phyloP scores from a whole-genome alignment of 2,888 invertebrate genomes.

The Platypus cylindrus region DNA sequence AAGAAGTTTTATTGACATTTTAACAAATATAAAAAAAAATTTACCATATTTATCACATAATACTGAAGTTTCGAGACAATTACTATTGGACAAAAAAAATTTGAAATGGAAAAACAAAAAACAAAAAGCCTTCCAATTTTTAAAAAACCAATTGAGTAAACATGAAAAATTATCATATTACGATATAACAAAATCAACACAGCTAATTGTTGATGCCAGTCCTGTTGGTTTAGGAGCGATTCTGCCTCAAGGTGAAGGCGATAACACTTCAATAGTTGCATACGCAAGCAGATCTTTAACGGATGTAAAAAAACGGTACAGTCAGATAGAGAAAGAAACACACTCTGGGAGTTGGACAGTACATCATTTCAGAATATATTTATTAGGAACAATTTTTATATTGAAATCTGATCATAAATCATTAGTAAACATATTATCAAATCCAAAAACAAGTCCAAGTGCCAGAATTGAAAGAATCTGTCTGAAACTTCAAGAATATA shows the following conservation, averaged over 20 bases:
- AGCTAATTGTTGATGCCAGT: conserved; percentile 13
- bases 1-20: conserved; percentile 19
- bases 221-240: conserved; percentile 11
- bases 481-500: conserved; percentile 11
- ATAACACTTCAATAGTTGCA: conserved; percentile 6
- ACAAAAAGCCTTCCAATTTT: conserved; percentile 2
- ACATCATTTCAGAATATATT: conserved; percentile 14
- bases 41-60: conserved; percentile 12
- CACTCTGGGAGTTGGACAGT: conserved; percentile 12
- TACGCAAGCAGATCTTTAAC: conserved; percentile 12
- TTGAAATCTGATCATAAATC: conserved; percentile 6
- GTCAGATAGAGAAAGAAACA: conserved; percentile 14
- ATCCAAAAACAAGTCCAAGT: conserved; percentile 9
- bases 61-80: conserved; percentile 6
- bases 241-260: conserved; percentile 6
- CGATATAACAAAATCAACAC: conserved; percentile 7
- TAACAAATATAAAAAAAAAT: conserved; percentile 21
- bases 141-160: conserved; percentile 8
- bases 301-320: conserved; percentile 7
- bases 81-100: conserved; percentile 2
- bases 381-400: conserved; percentile 10
- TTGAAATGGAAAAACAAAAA: conserved; percentile 3
- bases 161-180: conserved; percentile 7
- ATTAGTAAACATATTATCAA: conserved; percentile 7
- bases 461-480: conserved; percentile 12